Evolutionary conservation across 2,113 vertebrate genomes (phyloP), one percentile per base, ranked within the genome.

Genomic region (Solea solea): DNA sequence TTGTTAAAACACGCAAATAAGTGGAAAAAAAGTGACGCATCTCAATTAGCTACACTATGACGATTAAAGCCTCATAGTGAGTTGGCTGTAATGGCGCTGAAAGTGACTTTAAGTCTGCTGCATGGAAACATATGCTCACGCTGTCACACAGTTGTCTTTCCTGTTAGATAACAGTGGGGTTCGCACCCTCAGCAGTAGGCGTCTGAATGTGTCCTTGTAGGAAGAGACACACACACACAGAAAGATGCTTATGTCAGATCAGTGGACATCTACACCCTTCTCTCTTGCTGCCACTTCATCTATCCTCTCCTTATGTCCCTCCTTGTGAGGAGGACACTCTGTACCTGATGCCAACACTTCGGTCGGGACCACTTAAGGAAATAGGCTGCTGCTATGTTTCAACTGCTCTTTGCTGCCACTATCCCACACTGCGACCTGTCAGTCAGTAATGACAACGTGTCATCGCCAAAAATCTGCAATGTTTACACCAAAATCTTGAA

Each of bases 351-450:
- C 88, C 88, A 90, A 83, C 69, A 74, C 77, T 85, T 80, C 73
- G 78, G 65, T 80, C 8, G 16, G 52, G 59, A 84, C 76, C 86
- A 86, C 91, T 92, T 89, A 83, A 87, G 84, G 64, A 89, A 87
- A 90, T 85, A 74, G 76, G 48, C 63, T 80, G 72, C 55, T 54
- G 62, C 71, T 48, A 54, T 68, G 40, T 76, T 77, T 53, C 15
- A 13, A 7, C 51, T 64, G 50, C 7, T 63, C 12, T 53, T 72
- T 41, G 48, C 57, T 64, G 64, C 66, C 42, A 14, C 3, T 7
- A 3, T 51, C n/a, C 1, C 49, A 13, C 7, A 1, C 21, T 42
- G 45, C 27, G 44, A 61, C 28, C 28, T 46, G 7, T 34, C 6
- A 0, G 10, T n/a, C n/a, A 66, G 28, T 41, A 28, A 62, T 42